phyloP scores from a whole-genome alignment of 2,113 vertebrate species.

The Alectura lathami region DNA sequence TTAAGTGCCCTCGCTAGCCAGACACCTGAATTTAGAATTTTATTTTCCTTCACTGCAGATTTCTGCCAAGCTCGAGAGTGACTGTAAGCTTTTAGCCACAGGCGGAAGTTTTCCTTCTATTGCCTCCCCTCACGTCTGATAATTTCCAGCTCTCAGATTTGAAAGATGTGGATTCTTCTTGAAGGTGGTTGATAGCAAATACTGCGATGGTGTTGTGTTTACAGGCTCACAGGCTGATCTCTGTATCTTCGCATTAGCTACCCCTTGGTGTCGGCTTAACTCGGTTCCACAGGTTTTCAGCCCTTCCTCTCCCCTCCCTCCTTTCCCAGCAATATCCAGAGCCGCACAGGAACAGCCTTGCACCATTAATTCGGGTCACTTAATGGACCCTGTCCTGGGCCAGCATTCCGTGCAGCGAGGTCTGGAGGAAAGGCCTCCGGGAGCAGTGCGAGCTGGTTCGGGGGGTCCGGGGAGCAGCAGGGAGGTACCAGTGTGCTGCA shows the following conservation, averaged over 20 bases:
- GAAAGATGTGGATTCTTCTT: neutral
- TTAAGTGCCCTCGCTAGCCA: neutral
- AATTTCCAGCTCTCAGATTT: neutral
- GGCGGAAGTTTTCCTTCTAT: neutral
- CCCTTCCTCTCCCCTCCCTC: neutral
- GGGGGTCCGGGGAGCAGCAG: neutral
- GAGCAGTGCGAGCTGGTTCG: fast-evolving
- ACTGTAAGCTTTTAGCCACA: neutral
- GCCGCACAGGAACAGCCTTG: neutral
- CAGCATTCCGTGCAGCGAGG: neutral
- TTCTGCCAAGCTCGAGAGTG: neutral
- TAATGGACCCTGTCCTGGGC: neutral
- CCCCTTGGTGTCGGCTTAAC: neutral
- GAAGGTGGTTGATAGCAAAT: neutral
- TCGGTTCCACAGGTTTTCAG: neutral
- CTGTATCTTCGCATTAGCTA: neutral
- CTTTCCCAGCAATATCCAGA: neutral
- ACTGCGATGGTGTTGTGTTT: neutral
- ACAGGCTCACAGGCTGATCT: neutral
- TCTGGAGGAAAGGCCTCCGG: neutral
- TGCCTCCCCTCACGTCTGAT: neutral
- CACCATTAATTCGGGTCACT: neutral
- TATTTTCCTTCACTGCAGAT: neutral
- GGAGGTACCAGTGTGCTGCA: neutral
- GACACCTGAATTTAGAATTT: neutral